phyloP scores from a whole-genome alignment of 92 coral and sea anemone species.

The Paramuricea clavata region DNA sequence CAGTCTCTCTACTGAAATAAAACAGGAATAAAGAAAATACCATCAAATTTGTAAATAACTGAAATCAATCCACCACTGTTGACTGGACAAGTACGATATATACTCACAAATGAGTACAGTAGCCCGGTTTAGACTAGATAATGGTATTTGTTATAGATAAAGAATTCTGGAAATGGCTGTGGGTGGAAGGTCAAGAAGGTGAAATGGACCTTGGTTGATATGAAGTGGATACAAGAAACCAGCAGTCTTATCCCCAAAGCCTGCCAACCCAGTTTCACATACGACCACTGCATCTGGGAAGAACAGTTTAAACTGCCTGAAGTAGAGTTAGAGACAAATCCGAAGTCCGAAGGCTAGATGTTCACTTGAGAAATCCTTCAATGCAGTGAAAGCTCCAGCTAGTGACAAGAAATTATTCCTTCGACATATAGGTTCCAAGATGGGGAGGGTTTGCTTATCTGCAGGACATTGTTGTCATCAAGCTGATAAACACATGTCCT shows the following conservation, averaged over 20 bases:
- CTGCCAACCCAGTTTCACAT: slow-evolving; percentile 1
- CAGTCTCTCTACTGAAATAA: too few relatives aligned
- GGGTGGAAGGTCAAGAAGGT: slow-evolving; percentile 15
- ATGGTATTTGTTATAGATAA: not conserved
- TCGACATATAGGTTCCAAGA: not conserved
- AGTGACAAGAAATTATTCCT: not conserved
- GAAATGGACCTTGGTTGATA: not conserved
- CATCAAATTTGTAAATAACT: too few relatives aligned
- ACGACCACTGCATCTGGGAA: not conserved
- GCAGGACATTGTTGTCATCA: not conserved
- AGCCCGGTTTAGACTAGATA: not conserved
- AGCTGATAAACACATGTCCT: slow-evolving; percentile 6
- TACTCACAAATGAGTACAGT: too few relatives aligned
- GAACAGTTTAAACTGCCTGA: not conserved
- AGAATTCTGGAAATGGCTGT: too few relatives aligned
- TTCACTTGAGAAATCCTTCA: not conserved
- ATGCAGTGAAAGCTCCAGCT: not conserved
- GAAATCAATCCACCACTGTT: too few relatives aligned
- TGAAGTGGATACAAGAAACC: not conserved
- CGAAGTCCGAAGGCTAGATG: slow-evolving; percentile 6
- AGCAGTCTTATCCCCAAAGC: not conserved
- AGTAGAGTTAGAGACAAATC: not conserved
- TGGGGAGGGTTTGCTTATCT: slow-evolving; percentile 3
- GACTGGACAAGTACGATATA: too few relatives aligned
- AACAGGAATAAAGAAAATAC: too few relatives aligned